Conservation (phyloP, 2,113 vertebrate species). For the Petromus typicus region DNA sequence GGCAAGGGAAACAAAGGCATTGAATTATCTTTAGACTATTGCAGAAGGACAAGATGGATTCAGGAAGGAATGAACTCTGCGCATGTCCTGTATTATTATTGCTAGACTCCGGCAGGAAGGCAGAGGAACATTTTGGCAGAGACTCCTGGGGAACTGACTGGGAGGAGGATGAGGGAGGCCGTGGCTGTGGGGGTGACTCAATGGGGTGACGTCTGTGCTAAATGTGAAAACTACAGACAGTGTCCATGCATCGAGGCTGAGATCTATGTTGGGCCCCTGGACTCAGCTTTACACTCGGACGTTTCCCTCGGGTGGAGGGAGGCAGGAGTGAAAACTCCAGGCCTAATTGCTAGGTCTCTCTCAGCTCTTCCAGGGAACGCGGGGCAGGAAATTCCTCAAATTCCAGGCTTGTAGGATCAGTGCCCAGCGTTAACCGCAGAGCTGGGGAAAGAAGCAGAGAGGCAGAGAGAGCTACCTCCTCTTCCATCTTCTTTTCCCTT, state of each 20-base stretch:
- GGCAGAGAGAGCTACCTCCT: constrained; percentile 61
- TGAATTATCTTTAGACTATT: neutral
- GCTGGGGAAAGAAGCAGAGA: constrained; percentile 64
- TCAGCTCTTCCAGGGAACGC: constrained; percentile 84
- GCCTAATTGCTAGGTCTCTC: constrained; percentile 82
- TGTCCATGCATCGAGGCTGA: neutral
- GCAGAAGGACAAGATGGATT: neutral
- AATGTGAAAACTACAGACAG: neutral
- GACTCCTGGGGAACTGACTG: neutral
- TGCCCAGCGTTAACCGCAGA: constrained; percentile 86
- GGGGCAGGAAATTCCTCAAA: constrained; percentile 90
- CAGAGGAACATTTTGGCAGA: neutral
- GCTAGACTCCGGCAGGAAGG: neutral
- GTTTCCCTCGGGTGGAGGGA: constrained; percentile 64
- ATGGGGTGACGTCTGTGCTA: neutral
- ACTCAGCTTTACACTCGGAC: neutral
- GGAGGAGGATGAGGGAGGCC: neutral
- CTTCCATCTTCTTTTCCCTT: constrained; percentile 58
- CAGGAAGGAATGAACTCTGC: neutral
- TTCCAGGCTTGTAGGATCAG: constrained; percentile 89
- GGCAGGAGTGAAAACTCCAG: constrained; percentile 73
- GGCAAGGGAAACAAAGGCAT: neutral
- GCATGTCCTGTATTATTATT: neutral
- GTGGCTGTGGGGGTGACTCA: neutral
- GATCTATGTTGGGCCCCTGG: neutral